Conservation (phyloP, 2,113 vertebrate genomes). For the Alethe castanea region DNA sequence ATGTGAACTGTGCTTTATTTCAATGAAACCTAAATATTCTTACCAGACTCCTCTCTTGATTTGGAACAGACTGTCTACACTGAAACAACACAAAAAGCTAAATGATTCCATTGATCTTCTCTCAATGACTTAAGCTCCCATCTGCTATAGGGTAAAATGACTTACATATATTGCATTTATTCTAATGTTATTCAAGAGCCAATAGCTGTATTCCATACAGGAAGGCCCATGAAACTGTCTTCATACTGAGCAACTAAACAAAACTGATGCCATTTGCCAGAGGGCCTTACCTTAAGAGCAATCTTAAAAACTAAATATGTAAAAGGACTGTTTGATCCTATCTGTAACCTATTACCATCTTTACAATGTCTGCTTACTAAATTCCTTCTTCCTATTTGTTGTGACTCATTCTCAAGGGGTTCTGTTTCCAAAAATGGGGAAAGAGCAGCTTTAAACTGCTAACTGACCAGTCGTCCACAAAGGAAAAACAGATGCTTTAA, state of each 20-base stretch:
- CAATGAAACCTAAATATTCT: slow-evolving; percentile 51
- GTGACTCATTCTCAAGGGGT: neutral
- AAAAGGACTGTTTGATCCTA: neutral
- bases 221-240: neutral
- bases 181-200: neutral
- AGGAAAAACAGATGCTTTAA: neutral
- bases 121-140: slow-evolving; percentile 49
- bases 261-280: neutral
- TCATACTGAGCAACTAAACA: neutral
- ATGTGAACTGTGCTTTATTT: slow-evolving; percentile 57
- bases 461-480: neutral
- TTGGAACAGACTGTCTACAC: slow-evolving; percentile 55
- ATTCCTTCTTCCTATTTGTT: neutral
- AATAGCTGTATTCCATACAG: neutral
- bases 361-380: neutral
- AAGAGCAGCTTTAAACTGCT: neutral
- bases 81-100: slow-evolving; percentile 57
- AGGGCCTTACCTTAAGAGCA: neutral
- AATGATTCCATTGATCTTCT: slow-evolving; percentile 61
- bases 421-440: neutral
- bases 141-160: slow-evolving; percentile 52
- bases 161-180: slow-evolving; percentile 14
- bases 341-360: neutral
- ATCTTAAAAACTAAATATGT: neutral
- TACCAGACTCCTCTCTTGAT: slow-evolving; percentile 46